Conservation (phyloP, 1,140 invertebrate species). For the Mizuhopecten yessoensis region DNA sequence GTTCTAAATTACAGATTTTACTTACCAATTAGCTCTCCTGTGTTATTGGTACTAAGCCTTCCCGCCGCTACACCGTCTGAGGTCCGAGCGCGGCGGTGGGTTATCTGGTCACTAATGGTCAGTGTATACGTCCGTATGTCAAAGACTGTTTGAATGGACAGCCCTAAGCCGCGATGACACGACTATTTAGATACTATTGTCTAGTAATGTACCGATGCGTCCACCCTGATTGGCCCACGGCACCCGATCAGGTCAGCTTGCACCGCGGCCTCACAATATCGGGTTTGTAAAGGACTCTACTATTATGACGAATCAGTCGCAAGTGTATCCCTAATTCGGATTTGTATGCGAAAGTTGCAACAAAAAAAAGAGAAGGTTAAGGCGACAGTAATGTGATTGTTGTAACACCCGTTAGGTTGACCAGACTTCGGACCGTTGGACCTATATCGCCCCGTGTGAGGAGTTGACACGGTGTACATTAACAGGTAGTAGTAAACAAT, state of each 20-base stretch:
- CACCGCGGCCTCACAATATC: neutral
- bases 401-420: neutral
- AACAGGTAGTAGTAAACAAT: constrained; percentile 1
- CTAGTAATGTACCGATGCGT: neutral
- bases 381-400: too few species aligned
- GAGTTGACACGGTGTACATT: neutral
- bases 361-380: too few species aligned
- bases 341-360: neutral
- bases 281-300: neutral
- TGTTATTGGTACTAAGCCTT: too few species aligned
- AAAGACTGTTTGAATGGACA: constrained; percentile 25
- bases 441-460: neutral
- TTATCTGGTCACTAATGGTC: neutral
- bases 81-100: neutral
- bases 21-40: too few species aligned
- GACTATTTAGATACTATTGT: neutral
- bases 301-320: neutral
- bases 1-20: too few species aligned
- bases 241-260: neutral
- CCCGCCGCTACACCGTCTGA: neutral
- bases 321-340: neutral
- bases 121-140: neutral
- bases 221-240: neutral
- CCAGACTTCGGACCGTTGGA: neutral
- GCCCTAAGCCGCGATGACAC: constrained; percentile 21